phyloP scores from a whole-genome alignment of 2,888 invertebrate genomes.

The Stegana nigrithorax region DNA sequence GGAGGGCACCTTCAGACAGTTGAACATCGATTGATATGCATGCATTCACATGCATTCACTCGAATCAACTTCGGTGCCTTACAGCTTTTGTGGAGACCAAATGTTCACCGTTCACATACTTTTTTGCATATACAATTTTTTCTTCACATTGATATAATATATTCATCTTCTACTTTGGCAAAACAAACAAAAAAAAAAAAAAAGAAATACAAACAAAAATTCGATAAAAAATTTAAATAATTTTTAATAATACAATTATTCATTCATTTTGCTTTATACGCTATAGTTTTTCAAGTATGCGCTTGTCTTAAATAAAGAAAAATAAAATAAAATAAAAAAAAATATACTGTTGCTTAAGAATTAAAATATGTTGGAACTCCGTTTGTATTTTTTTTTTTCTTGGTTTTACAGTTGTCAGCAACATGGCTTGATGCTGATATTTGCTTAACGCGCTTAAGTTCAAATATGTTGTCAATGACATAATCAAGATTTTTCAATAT shows the following conservation, averaged over 20 bases:
- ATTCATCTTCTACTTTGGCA: background rate
- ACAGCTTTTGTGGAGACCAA: no score
- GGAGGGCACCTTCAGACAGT: constrained; percentile 88
- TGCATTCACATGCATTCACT: background rate
- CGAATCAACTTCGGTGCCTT: no score
- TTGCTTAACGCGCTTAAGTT: no score
- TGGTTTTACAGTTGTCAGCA: background rate
- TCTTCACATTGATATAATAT: background rate
- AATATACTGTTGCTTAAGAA: background rate
- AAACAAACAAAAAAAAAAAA: background rate
- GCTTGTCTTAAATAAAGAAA: constrained; percentile 5
- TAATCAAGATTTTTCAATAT: background rate
- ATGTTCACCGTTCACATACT: background rate
- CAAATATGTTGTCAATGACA: background rate
- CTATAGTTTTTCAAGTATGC: background rate
- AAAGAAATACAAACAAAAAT: background rate
- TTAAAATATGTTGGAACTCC: background rate
- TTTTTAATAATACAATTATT: no score
- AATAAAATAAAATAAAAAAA: background rate
- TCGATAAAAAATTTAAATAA: background rate
- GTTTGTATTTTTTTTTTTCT: background rate
- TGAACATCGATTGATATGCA: constrained; percentile 85
- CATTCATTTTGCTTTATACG: background rate
- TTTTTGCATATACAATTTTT: background rate
- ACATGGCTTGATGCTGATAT: no score